Conservation (phyloP, 2,113 vertebrate genomes). For the Lagenorhynchus albirostris region DNA sequence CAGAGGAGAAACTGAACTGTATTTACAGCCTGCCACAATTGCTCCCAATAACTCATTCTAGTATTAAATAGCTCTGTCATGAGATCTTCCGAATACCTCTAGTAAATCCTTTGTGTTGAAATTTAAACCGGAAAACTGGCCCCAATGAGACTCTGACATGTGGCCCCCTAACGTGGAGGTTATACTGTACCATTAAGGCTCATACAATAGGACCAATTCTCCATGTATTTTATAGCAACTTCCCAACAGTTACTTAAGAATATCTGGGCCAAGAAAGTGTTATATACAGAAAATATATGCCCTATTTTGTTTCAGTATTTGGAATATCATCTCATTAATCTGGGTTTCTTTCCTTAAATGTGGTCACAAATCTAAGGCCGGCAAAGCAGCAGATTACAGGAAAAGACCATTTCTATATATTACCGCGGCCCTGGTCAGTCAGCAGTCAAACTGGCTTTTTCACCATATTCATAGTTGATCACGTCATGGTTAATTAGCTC, state of each 20-base stretch:
- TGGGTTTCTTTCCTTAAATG: constrained; percentile 43
- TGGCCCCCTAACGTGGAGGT: constrained; percentile 17
- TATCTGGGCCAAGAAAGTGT: constrained; percentile 60
- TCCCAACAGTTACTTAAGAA: constrained; percentile 34
- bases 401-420: background rate
- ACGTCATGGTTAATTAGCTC: background rate
- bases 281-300: constrained; percentile 51
- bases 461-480: background rate
- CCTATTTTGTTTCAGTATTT: constrained; percentile 51
- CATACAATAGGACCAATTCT: constrained; percentile 44
- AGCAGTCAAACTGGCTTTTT: background rate
- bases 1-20: background rate
- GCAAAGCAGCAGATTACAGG: background rate
- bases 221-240: constrained; percentile 27
- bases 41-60: constrained; percentile 61
- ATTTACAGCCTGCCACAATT: constrained; percentile 30
- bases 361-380: background rate
- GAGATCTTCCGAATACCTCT: constrained; percentile 54
- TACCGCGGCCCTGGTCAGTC: background rate
- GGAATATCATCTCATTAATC: constrained; percentile 62
- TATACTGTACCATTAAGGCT: background rate
- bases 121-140: constrained; percentile 52
- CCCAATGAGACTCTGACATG: constrained; percentile 48
- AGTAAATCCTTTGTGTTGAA: constrained; percentile 65
- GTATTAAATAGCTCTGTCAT: constrained; percentile 57